These are phyloP conservation scores for Salarias fasciatus DNA, from an alignment of 2,797 vertebrate species.

Conservation along the genomic window DNA sequence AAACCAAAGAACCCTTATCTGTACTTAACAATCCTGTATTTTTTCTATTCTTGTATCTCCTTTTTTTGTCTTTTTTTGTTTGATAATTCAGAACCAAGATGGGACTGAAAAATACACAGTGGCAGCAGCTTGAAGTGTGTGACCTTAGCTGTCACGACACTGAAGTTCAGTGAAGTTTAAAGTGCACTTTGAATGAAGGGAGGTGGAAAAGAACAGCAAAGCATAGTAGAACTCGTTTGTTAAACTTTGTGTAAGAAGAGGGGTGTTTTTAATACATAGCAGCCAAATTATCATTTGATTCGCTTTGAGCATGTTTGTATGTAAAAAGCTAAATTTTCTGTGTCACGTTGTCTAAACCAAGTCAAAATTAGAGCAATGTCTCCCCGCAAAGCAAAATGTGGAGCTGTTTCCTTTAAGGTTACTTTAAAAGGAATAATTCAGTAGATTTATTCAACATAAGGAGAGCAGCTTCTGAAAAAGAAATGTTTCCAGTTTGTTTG, in stretches of 20 bases:
- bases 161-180: constrained; percentile 15
- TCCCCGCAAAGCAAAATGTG: neutral
- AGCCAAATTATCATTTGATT: constrained; percentile 7
- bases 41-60: neutral
- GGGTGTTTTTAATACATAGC: constrained; percentile 7
- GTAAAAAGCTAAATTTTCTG: constrained; percentile 3
- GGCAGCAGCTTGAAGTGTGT: neutral
- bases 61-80: neutral
- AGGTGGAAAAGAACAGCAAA: neutral
- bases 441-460: too few relatives aligned
- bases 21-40: neutral
- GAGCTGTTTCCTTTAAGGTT: neutral
- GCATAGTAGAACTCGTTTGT: neutral
- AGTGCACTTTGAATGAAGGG: constrained; percentile 9
- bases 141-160: neutral
- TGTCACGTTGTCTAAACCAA: constrained; percentile 4
- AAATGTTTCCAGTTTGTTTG: constrained; percentile 8
- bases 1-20: neutral
- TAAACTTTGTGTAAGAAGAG: constrained; percentile 6
- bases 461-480: too few relatives aligned
- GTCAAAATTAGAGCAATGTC: constrained; percentile 1
- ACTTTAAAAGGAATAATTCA: neutral
- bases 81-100: constrained; percentile 9
- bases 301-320: neutral
- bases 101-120: neutral